These are phyloP conservation scores for Amazonetta brasiliensis DNA, from an alignment of 2,797 vertebrate species.

Conservation along the genomic window DNA sequence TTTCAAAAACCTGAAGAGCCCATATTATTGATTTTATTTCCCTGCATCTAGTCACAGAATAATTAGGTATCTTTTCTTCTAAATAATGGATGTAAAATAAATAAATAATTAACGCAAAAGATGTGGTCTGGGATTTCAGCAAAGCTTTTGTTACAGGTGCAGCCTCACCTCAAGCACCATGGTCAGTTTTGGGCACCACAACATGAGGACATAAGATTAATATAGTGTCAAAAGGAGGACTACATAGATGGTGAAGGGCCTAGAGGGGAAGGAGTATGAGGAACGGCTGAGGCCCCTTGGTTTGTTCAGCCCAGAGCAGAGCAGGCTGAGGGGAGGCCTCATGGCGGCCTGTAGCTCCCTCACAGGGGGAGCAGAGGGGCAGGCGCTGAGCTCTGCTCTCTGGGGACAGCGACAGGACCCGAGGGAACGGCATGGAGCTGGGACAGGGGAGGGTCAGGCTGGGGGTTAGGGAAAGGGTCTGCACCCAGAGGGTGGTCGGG, in stretches of 20 bases:
- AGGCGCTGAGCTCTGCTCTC: neutral
- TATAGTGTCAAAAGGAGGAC: neutral
- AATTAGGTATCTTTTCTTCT: neutral
- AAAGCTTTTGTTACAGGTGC: neutral
- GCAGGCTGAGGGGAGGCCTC: too few relatives aligned
- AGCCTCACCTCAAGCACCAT: neutral
- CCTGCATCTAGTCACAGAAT: neutral
- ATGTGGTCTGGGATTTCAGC: neutral
- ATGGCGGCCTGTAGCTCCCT: too few relatives aligned
- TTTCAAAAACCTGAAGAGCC: neutral
- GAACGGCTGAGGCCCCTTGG: too few relatives aligned
- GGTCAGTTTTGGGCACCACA: neutral
- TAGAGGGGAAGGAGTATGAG: neutral
- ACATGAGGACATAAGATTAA: neutral
- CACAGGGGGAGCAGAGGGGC: too few relatives aligned
- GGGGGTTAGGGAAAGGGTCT: neutral
- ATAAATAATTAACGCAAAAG: neutral
- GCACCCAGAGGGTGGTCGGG: too few relatives aligned
- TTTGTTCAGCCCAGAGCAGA: too few relatives aligned
- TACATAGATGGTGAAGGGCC: too few relatives aligned
- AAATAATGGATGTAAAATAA: neutral
- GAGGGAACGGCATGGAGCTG: neutral
- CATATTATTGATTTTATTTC: neutral
- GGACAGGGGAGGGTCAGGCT: neutral
- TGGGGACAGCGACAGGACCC: neutral